Percentiles rank a stretch among this genome's conserved stretches.
Conservation (phyloP, 2,113 vertebrate species). For the Daphoenositta chrysoptera region DNA sequence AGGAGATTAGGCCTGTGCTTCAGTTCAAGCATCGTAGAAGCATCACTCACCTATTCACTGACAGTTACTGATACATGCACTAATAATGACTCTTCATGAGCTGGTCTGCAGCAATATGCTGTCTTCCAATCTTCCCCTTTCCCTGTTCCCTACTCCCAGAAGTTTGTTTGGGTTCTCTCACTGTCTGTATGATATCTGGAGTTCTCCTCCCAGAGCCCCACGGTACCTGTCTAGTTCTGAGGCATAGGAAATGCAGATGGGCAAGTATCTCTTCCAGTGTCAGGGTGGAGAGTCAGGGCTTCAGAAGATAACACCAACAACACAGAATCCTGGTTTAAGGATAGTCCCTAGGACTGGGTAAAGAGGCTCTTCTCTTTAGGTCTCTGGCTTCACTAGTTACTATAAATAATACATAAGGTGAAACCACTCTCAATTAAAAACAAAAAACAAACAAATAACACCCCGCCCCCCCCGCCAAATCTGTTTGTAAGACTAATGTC, state of each 20-base stretch:
- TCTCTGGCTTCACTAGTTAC: background rate
- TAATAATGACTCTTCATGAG: background rate
- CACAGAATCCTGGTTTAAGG: background rate
- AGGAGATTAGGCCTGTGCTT: background rate
- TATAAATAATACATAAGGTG: background rate
- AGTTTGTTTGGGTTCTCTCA: background rate
- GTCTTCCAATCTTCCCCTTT: background rate
- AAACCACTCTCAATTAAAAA: background rate
- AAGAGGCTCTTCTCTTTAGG: background rate
- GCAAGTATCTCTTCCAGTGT: fast-evolving
- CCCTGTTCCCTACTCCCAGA: background rate
- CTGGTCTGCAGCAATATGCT: background rate
- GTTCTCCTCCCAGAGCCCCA: background rate
- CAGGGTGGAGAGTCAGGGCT: background rate
- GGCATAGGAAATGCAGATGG: background rate
- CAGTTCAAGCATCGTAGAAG: background rate
- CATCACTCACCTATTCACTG: background rate
- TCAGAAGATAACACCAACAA: background rate
- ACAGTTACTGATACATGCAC: background rate
- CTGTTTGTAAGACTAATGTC: background rate
- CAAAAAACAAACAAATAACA: background rate
- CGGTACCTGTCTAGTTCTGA: background rate
- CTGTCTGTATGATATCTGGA: background rate
- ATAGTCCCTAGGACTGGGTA: background rate
- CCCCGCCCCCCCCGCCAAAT: background rate